Evolutionary conservation across 2,888 invertebrate species (phyloP).

Genomic region (Rhagonycha lutea): DNA sequence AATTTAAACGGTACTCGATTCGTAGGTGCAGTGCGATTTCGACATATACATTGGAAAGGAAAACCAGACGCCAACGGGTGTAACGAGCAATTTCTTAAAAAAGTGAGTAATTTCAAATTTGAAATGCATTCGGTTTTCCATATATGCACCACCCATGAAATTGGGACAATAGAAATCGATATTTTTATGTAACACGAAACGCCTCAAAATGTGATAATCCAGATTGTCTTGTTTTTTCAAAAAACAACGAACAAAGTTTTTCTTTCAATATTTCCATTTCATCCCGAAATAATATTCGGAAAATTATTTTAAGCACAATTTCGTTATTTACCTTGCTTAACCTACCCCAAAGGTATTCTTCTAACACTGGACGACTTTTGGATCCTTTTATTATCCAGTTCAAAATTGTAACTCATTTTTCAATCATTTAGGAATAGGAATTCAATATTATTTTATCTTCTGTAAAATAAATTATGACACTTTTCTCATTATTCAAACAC

Average conservation of each 20-base stretch:
- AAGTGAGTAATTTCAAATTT: constrained; percentile 63
- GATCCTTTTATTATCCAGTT: neutral
- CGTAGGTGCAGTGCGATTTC: constrained; percentile 71
- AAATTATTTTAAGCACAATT: neutral
- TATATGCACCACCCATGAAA: neutral
- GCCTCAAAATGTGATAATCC: neutral
- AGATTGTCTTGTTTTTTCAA: neutral
- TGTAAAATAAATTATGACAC: neutral
- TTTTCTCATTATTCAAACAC: neutral
- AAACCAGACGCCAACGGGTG: constrained; percentile 86
- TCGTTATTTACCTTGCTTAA: neutral
- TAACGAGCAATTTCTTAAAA: constrained; percentile 85
- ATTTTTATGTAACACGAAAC: neutral
- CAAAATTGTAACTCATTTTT: neutral
- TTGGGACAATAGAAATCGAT: neutral
- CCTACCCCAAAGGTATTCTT: neutral
- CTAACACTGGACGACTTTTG: neutral
- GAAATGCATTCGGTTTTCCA: neutral
- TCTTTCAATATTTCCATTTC: neutral
- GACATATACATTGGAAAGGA: constrained; percentile 84
- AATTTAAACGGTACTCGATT: constrained; percentile 68
- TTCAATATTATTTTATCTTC: neutral
- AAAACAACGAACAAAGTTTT: neutral
- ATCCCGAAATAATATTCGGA: neutral
- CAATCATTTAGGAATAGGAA: neutral